A percentile compares a stretch with the other conserved stretches of the same genome.
Evolutionary conservation across 2,888 invertebrate genomes (phyloP).

Genomic region (Julus scanicus): DNA sequence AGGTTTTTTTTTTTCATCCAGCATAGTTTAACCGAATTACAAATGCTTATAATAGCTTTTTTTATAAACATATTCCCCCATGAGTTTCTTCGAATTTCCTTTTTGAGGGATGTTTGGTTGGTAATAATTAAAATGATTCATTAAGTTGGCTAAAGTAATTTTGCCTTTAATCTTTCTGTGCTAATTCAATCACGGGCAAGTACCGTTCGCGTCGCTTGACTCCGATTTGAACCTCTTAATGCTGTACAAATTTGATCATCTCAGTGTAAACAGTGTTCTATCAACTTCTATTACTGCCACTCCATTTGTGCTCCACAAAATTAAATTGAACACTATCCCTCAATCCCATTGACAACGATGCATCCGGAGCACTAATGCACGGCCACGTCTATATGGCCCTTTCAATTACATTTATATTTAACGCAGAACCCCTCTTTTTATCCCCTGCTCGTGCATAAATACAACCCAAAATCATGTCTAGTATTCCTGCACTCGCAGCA

Average conservation of each 20-base stretch:
- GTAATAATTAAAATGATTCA: slow-evolving; percentile 38
- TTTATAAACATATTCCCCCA: background rate
- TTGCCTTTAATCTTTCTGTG: background rate
- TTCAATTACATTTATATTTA: slow-evolving; percentile 39
- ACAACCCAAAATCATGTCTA: background rate
- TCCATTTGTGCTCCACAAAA: slow-evolving; percentile 18
- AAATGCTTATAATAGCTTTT: background rate
- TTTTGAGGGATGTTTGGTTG: background rate
- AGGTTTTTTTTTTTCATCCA: background rate
- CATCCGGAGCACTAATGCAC: slow-evolving; percentile 36
- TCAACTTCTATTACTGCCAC: slow-evolving; percentile 31
- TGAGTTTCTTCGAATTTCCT: background rate
- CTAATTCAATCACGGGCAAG: slow-evolving; percentile 4
- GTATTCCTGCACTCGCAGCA: slow-evolving; percentile 15
- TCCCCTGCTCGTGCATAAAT: slow-evolving; percentile 15
- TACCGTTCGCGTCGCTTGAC: slow-evolving; percentile 29
- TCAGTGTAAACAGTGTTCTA: slow-evolving; percentile 39
- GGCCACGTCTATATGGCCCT: slow-evolving; percentile 31
- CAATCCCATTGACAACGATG: background rate
- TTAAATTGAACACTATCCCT: slow-evolving; percentile 32
- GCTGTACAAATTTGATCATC: slow-evolving; percentile 42
- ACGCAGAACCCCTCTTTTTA: slow-evolving; percentile 34
- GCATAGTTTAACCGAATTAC: background rate
- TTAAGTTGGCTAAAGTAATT: slow-evolving; percentile 18
- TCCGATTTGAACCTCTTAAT: slow-evolving; percentile 39